These are phyloP conservation scores for Anser cygnoides DNA, from an alignment of 2,113 vertebrate genomes.

Conservation along the genomic window DNA sequence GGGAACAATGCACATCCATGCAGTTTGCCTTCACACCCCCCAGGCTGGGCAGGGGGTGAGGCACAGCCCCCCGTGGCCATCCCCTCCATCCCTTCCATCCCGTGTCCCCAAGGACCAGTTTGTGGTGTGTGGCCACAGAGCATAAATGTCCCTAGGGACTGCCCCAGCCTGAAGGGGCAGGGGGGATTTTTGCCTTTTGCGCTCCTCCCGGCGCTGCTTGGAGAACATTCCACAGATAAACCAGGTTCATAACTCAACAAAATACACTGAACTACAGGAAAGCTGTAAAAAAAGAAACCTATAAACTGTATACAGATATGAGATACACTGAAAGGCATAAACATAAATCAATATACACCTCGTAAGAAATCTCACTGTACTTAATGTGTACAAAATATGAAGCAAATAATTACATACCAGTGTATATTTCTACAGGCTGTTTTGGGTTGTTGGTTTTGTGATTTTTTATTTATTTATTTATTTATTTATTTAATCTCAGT, in stretches of 20 bases:
- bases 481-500: neutral
- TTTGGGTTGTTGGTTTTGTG: neutral
- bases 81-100: too few species aligned
- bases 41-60: neutral
- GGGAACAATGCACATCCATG: neutral
- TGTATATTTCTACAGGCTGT: neutral
- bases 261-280: slow-evolving; percentile 43
- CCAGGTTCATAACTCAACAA: slow-evolving; percentile 22
- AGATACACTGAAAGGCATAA: neutral
- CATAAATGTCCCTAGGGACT: accelerated
- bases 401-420: slow-evolving; percentile 39
- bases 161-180: neutral
- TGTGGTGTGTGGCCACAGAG: accelerated
- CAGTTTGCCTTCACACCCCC: neutral
- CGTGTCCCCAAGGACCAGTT: accelerated
- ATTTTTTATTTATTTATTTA: too few species aligned
- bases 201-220: neutral
- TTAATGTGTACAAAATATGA: slow-evolving; percentile 44
- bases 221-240: slow-evolving; percentile 45
- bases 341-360: slow-evolving; percentile 45
- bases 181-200: neutral
- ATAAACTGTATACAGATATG: slow-evolving; percentile 13
- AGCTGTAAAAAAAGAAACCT: slow-evolving; percentile 38
- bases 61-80: accelerated
- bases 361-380: slow-evolving; percentile 32